These are phyloP conservation scores for Odontophorus gujanensis DNA, from an alignment of 2,113 vertebrate species.

Conservation along the genomic window DNA sequence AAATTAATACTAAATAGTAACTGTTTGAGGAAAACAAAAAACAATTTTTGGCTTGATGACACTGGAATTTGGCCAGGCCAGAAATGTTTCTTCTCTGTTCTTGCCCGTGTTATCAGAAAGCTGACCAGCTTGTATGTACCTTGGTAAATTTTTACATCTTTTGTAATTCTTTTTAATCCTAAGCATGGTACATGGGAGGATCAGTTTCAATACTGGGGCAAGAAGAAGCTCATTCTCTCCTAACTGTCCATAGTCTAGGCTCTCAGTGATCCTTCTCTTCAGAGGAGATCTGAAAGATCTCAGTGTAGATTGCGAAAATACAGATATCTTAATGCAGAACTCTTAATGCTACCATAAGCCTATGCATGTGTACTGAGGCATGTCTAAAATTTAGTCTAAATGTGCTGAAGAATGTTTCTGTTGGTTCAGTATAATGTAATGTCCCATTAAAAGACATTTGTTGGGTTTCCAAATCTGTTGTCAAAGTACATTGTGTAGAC, in stretches of 20 bases:
- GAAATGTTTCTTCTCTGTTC: conserved; percentile 8
- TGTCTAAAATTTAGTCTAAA: conserved; percentile 60
- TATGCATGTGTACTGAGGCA: conserved; percentile 41
- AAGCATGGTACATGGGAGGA: neutral
- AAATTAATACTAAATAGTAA: neutral
- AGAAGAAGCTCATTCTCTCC: neutral
- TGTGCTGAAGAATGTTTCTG: conserved; percentile 57
- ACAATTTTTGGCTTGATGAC: neutral
- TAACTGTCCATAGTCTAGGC: neutral
- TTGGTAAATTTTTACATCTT: neutral
- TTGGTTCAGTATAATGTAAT: conserved; percentile 65
- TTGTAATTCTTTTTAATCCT: neutral
- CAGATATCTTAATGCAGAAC: neutral
- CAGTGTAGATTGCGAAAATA: neutral
- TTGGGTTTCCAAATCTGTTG: conserved; percentile 57
- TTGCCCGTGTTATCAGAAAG: neutral
- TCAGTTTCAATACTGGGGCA: neutral
- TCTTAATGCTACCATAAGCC: neutral
- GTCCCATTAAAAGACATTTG: conserved; percentile 60
- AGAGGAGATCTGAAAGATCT: neutral
- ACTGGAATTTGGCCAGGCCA: neutral
- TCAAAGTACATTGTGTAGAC: conserved; percentile 64
- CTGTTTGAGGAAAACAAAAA: neutral
- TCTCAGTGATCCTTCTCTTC: neutral
- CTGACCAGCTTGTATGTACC: neutral